Evolutionary conservation across 2,113 vertebrate species (phyloP).

Genomic region (Passer domesticus): DNA sequence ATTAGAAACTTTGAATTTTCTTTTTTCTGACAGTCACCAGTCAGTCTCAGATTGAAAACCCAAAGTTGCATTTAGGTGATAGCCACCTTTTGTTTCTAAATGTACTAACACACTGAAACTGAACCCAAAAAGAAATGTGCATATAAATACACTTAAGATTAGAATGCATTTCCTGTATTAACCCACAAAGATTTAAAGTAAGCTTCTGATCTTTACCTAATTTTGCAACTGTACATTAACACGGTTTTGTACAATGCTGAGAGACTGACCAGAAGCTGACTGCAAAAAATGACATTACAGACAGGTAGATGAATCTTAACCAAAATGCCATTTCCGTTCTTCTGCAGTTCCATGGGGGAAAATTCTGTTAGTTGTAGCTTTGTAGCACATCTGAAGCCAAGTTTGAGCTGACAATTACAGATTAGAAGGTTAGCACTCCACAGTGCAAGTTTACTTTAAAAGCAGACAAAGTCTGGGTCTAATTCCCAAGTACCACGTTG

Average conservation of each 20-base stretch:
- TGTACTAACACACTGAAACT: neutral
- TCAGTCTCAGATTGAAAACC: neutral
- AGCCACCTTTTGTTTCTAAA: neutral
- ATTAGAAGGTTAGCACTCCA: conserved; percentile 48
- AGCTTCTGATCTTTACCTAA: neutral
- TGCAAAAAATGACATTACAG: neutral
- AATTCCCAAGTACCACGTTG: conserved; percentile 56
- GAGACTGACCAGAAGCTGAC: neutral
- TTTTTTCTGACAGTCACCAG: neutral
- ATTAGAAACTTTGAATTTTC: neutral
- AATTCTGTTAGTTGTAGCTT: neutral
- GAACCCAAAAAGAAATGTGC: neutral
- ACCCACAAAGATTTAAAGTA: neutral
- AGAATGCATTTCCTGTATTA: neutral
- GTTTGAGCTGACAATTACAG: conserved; percentile 54
- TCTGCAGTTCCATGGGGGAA: neutral
- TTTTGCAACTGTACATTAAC: neutral
- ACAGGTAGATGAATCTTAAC: neutral
- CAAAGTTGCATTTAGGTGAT: neutral
- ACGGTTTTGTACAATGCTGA: neutral
- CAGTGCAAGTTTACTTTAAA: conserved; percentile 59
- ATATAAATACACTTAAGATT: neutral
- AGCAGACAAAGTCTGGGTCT: conserved; percentile 60
- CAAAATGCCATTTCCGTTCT: neutral
- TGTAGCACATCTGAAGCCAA: neutral